Percentiles rank a stretch among this genome's conserved stretches.
Evolutionary conservation across 2,113 vertebrate species (phyloP).

Genomic region (Cichladusa arquata): DNA sequence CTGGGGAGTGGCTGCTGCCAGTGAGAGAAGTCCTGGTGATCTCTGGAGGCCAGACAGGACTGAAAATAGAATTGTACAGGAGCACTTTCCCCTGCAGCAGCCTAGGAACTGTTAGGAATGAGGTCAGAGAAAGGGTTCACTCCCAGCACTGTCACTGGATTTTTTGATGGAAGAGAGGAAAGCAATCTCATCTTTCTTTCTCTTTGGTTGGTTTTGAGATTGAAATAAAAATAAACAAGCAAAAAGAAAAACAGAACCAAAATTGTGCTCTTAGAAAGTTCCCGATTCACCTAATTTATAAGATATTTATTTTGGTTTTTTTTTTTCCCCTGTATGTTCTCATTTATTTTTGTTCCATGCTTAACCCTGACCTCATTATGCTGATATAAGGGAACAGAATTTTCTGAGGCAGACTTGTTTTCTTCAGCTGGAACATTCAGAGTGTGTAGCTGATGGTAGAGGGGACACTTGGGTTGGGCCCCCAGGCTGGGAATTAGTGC

Average conservation of each 20-base stretch:
- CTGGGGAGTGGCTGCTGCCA: not conserved
- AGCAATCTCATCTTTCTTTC: not conserved
- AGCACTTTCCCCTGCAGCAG: not conserved
- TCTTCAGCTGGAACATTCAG: not conserved
- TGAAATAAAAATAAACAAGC: not conserved
- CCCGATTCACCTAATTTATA: not conserved
- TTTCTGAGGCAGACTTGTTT: not conserved
- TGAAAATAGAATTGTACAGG: not conserved
- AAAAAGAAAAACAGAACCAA: not conserved
- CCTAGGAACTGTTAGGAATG: not conserved
- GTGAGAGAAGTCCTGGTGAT: not conserved
- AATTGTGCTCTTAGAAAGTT: not conserved
- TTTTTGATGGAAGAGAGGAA: not conserved
- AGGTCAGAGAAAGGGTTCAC: not conserved
- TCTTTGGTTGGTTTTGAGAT: not conserved
- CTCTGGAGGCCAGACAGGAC: not conserved
- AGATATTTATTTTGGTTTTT: fast-evolving
- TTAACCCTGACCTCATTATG: not conserved
- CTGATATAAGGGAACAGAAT: not conserved
- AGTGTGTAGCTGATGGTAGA: not conserved
- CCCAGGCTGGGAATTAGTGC: not conserved
- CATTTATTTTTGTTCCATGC: not conserved
- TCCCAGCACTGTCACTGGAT: fast-evolving
- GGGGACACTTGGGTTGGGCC: not conserved
- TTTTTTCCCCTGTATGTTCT: not conserved